Conservation (phyloP, 2,888 invertebrate genomes). For the Fissipunctia ypsillon region DNA sequence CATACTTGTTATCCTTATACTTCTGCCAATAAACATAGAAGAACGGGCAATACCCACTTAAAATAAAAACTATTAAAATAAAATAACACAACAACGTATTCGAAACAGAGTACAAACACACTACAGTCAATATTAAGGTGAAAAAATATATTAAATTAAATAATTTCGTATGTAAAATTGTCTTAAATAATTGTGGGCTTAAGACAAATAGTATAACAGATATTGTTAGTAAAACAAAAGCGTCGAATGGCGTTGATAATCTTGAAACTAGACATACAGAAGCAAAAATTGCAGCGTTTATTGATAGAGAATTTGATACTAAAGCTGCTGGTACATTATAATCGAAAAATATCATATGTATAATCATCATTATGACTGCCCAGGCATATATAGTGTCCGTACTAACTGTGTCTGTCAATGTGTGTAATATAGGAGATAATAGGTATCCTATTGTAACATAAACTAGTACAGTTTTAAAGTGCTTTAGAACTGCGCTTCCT, state of each 20-base stretch:
- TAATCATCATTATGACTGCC: constrained; percentile 95
- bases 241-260: constrained; percentile 95
- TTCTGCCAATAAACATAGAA: constrained; percentile 94
- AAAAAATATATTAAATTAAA: constrained; percentile 88
- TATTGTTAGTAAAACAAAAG: constrained; percentile 97
- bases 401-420: constrained; percentile 98
- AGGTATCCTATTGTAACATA: constrained; percentile 97
- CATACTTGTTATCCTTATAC: constrained; percentile 97
- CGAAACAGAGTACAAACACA: constrained; percentile 90
- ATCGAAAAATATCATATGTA: constrained; percentile 97
- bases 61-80: constrained; percentile 90
- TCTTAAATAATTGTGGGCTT: constrained; percentile 94
- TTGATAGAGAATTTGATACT: constrained; percentile 97
- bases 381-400: constrained; percentile 99
- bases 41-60: constrained; percentile 93
- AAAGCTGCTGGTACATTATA: constrained; percentile 97
- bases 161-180: constrained; percentile 90
- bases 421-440: constrained; percentile 97
- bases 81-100: constrained; percentile 91
- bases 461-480: constrained; percentile 94
- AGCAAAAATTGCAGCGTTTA: constrained; percentile 98
- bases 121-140: constrained; percentile 88
- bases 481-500: constrained; percentile 84
- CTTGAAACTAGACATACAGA: constrained; percentile 98
- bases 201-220: constrained; percentile 97